A percentile compares a stretch with the other conserved stretches of the same genome.
Conservation (phyloP, 1,140 invertebrate genomes). For the Drosophila erecta region DNA sequence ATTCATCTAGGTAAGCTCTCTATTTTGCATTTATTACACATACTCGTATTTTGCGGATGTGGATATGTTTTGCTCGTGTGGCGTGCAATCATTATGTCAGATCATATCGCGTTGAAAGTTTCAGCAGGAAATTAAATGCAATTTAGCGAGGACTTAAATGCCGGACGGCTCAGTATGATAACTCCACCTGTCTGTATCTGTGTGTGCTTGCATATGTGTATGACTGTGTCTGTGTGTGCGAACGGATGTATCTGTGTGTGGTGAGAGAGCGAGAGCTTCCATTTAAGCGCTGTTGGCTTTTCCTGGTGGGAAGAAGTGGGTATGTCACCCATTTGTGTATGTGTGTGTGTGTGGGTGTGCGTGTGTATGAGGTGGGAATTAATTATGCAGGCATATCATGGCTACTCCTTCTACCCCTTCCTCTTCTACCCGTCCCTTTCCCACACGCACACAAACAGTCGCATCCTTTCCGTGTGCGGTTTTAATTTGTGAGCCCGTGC, state of each 20-base stretch:
- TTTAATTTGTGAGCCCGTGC: conserved; percentile 67
- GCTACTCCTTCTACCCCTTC: conserved; percentile 49
- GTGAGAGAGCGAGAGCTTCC: conserved; percentile 41
- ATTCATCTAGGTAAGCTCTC: background rate
- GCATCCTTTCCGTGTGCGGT: conserved; percentile 63
- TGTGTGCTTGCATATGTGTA: conserved; percentile 9
- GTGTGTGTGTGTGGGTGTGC: conserved; percentile 5
- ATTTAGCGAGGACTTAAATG: conserved; percentile 55
- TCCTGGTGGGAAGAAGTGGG: conserved; percentile 41
- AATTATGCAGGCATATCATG: conserved; percentile 82
- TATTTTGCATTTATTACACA: conserved; percentile 10
- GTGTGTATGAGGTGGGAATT: conserved; percentile 54
- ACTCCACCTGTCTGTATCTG: conserved; percentile 44
- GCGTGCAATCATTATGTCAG: background rate
- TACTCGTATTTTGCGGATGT: background rate
- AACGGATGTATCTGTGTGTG: conserved; percentile 5
- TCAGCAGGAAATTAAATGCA: conserved; percentile 76
- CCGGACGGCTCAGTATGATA: conserved; percentile 47
- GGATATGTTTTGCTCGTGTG: background rate
- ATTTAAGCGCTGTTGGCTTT: conserved; percentile 67
- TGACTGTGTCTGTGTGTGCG: background rate
- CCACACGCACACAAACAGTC: conserved; percentile 10
- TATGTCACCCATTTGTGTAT: conserved; percentile 44
- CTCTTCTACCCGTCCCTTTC: background rate
- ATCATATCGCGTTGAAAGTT: conserved; percentile 37